These are phyloP conservation scores for Pediacus dermestoides DNA, from an alignment of 2,888 invertebrate species.

Conservation along the genomic window DNA sequence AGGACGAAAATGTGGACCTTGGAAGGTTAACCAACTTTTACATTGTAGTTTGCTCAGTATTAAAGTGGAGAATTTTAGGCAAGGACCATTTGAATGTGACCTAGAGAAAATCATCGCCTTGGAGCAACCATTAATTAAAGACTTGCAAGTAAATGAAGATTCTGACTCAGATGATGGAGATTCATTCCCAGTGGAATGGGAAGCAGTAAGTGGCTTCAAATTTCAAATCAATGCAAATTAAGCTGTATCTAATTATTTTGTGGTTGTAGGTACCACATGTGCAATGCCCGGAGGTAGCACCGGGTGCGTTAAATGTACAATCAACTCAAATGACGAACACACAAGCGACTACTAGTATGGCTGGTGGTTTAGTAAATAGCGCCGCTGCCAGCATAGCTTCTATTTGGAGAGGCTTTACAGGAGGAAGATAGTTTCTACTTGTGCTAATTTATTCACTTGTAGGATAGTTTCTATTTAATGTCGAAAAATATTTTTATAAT, in stretches of 20 bases:
- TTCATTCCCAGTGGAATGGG: slow-evolving; percentile 76
- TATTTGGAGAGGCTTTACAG: slow-evolving; percentile 72
- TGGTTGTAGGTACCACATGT: slow-evolving; percentile 53
- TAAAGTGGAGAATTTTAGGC: too few species aligned
- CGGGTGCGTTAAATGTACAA: slow-evolving; percentile 40
- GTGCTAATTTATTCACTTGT: too few species aligned
- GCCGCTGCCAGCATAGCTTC: slow-evolving; percentile 81
- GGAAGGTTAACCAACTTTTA: slow-evolving; percentile 58
- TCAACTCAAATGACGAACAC: slow-evolving; percentile 45
- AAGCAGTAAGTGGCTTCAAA: slow-evolving; percentile 57
- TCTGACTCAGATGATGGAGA: slow-evolving; percentile 71
- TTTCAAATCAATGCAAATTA: slow-evolving; percentile 4
- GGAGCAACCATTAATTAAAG: slow-evolving; percentile 59
- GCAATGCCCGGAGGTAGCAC: slow-evolving; percentile 52
- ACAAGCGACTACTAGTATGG: slow-evolving; percentile 55
- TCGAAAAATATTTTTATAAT: not conserved
- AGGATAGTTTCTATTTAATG: too few species aligned
- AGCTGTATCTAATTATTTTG: not conserved
- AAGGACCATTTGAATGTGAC: slow-evolving; percentile 62
- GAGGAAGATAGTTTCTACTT: slow-evolving; percentile 47
- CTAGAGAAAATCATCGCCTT: slow-evolving; percentile 56
- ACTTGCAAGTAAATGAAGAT: slow-evolving; percentile 62
- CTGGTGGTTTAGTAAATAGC: slow-evolving; percentile 73
- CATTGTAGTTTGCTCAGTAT: not conserved
- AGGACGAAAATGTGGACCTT: slow-evolving; percentile 62